phyloP scores from a whole-genome alignment of 2,888 invertebrate genomes.

The Calliphora vomitoria region DNA sequence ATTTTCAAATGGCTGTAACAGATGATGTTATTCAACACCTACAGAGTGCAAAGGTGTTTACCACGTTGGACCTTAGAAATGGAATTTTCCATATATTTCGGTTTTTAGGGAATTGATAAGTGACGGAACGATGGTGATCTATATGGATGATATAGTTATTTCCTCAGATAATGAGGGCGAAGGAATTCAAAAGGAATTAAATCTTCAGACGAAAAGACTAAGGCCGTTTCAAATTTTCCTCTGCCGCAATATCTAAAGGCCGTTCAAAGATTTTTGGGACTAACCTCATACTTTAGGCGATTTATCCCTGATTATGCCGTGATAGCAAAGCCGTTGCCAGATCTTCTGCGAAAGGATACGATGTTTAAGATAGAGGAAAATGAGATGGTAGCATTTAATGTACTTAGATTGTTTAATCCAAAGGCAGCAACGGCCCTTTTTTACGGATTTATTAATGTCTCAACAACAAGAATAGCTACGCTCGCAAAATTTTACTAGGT shows the following conservation, averaged over 20 bases:
- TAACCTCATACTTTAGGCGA: neutral
- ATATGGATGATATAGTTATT: constrained; percentile 46
- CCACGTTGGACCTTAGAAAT: neutral
- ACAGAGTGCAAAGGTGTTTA: too few relatives aligned
- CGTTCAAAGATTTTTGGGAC: neutral
- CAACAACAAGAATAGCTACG: too few relatives aligned
- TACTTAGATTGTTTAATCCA: constrained; percentile 34
- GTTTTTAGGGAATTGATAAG: neutral
- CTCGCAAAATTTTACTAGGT: too few relatives aligned
- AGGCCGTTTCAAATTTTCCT: constrained; percentile 50
- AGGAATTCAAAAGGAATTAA: constrained; percentile 26
- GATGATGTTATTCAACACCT: neutral
- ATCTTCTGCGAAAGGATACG: constrained; percentile 64
- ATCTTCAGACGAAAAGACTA: constrained; percentile 19
- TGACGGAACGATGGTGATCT: neutral
- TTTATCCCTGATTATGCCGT: neutral
- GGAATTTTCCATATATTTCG: neutral
- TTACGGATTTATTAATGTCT: too few relatives aligned
- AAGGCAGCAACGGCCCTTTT: constrained; percentile 30
- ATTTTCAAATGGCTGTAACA: neutral
- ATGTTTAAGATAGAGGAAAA: constrained; percentile 74
- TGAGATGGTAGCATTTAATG: constrained; percentile 51
- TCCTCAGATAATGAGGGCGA: constrained; percentile 40
- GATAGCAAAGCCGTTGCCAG: neutral
- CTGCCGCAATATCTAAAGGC: neutral